These are phyloP conservation scores for Myrmecophaga tridactyla DNA, from an alignment of 2,113 vertebrate genomes.

Conservation along the genomic window DNA sequence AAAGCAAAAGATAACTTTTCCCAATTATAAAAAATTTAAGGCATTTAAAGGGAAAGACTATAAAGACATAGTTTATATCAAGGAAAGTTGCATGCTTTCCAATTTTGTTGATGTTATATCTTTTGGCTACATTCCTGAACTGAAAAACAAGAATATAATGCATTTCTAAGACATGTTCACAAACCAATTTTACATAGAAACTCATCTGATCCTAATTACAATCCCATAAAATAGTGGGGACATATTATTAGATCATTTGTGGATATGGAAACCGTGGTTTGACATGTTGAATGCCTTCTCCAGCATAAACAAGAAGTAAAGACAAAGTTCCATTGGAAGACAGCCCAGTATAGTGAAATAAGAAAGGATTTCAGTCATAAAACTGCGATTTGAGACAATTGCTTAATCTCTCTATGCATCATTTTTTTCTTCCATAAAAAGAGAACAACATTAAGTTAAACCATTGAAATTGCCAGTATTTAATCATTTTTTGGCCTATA, in stretches of 20 bases:
- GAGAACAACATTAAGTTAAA: background rate
- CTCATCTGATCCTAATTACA: constrained; percentile 3
- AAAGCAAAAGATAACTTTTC: constrained; percentile 9
- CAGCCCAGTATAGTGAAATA: background rate
- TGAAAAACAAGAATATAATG: background rate
- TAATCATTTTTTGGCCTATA: background rate
- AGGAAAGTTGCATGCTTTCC: background rate
- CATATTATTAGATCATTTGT: background rate
- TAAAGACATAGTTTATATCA: constrained; percentile 23
- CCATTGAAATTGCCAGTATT: background rate
- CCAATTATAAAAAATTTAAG: constrained; percentile 23
- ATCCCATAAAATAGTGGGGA: background rate
- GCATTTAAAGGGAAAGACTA: background rate
- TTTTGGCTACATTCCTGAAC: background rate
- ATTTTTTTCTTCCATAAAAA: background rate
- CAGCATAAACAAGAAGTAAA: background rate
- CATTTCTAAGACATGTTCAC: background rate
- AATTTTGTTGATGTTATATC: background rate
- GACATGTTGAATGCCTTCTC: background rate
- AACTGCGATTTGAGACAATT: background rate
- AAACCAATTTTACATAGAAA: background rate
- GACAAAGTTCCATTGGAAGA: background rate
- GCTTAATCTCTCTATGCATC: background rate
- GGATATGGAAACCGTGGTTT: background rate
- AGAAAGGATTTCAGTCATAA: constrained; percentile 9